A percentile compares a stretch with the other conserved stretches of the same genome.
phyloP scores from a whole-genome alignment of 1,140 invertebrate species.

The Bradysia coprophila region DNA sequence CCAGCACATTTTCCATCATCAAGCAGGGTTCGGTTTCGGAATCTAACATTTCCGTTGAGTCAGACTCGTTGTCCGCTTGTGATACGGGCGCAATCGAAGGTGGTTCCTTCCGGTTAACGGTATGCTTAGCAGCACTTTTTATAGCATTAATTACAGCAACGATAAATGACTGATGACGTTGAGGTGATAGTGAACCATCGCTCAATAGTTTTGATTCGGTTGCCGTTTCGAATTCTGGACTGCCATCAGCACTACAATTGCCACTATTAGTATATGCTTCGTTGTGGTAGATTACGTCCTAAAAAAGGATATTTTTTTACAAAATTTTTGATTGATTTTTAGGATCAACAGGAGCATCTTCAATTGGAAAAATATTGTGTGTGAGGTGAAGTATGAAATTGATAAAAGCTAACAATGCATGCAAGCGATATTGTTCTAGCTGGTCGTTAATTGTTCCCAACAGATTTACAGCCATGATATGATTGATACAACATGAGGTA shows the following conservation, averaged over 20 bases:
- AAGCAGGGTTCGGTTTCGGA: conserved; percentile 61
- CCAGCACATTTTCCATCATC: conserved; percentile 53
- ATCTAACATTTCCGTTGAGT: conserved; percentile 49
- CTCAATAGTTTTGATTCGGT: conserved; percentile 18
- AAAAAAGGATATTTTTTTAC: conserved; percentile 7
- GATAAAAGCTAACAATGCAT: no score
- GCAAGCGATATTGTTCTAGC: no score
- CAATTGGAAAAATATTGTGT: no score
- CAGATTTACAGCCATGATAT: no score
- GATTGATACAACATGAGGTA: no score
- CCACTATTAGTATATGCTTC: conserved; percentile 45
- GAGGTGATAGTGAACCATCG: conserved; percentile 33
- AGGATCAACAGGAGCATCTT: no score
- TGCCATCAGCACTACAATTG: conserved; percentile 34
- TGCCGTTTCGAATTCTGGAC: conserved; percentile 31
- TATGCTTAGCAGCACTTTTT: conserved; percentile 33
- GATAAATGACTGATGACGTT: conserved; percentile 40
- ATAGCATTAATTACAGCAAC: conserved; percentile 47
- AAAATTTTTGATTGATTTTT: no score
- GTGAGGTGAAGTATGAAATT: no score
- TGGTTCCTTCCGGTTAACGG: conserved; percentile 9
- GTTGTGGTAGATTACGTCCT: conserved; percentile 56
- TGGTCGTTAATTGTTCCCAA: no score
- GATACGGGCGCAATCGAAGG: neutral
- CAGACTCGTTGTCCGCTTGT: conserved; percentile 11